Conservation (phyloP, 2,113 vertebrate species). For the Hoplias malabaricus region DNA sequence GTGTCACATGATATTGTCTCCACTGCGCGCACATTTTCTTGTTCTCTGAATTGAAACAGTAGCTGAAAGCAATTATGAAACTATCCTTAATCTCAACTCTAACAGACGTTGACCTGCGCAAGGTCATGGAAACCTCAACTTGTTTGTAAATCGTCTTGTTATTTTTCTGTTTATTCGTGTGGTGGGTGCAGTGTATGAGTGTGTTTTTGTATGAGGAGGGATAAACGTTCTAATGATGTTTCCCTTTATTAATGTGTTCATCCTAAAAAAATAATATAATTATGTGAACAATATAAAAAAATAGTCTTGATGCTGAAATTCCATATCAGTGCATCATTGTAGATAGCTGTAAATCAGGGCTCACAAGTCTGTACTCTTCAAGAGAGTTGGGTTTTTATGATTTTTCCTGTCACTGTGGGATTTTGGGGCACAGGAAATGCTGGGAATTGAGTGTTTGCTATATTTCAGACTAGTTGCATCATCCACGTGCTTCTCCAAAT, state of each 20-base stretch:
- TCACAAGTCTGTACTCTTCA: not conserved
- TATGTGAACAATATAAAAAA: no score
- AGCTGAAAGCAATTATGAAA: constrained; percentile 16
- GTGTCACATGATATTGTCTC: not conserved
- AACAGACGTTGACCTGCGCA: constrained; percentile 16
- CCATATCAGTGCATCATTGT: not conserved
- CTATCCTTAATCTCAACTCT: constrained; percentile 26
- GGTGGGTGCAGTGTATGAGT: not conserved
- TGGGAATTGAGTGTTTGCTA: not conserved
- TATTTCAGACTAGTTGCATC: constrained; percentile 11
- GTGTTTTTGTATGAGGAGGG: no score
- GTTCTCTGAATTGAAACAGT: not conserved
- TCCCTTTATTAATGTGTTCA: not conserved
- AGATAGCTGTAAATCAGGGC: not conserved
- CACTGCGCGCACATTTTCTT: not conserved
- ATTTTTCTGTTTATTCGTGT: constrained; percentile 3
- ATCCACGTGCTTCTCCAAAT: not conserved
- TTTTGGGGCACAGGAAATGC: not conserved
- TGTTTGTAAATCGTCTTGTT: constrained; percentile 33
- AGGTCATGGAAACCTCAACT: constrained; percentile 18
- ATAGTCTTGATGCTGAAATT: not conserved
- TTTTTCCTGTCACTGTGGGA: not conserved
- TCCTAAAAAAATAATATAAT: no score
- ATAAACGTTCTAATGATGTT: not conserved
- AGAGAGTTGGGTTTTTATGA: no score